Percentiles rank a stretch among this genome's conserved stretches.
Evolutionary conservation across 2,888 invertebrate species (phyloP).

Genomic region (Pseudococcus viburni): DNA sequence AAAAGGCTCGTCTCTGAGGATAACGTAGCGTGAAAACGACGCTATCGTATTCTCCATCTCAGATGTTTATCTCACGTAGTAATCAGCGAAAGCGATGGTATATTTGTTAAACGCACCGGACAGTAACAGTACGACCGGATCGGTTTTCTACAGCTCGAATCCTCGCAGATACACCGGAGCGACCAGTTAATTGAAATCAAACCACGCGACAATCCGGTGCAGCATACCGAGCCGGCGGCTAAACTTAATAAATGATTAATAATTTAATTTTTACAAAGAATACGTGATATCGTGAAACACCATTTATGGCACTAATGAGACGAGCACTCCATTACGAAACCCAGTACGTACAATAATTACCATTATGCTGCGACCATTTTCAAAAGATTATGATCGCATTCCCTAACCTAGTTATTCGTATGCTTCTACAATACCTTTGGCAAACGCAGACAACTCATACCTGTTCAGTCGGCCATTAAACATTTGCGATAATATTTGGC

Average conservation of each 20-base stretch:
- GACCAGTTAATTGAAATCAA: slow-evolving; percentile 46
- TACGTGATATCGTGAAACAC: slow-evolving; percentile 44
- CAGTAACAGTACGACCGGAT: neutral
- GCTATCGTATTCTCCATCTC: neutral
- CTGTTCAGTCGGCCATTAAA: slow-evolving; percentile 2
- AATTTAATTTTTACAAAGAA: slow-evolving; percentile 45
- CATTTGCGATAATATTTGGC: neutral
- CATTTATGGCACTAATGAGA: slow-evolving; percentile 47
- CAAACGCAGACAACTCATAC: neutral
- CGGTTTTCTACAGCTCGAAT: neutral
- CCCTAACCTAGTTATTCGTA: slow-evolving; percentile 4
- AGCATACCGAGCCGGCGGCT: neutral
- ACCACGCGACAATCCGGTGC: slow-evolving; percentile 30
- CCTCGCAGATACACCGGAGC: neutral
- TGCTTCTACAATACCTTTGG: neutral
- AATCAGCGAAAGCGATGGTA: slow-evolving; percentile 35
- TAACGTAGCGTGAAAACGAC: slow-evolving; percentile 14
- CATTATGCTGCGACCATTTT: neutral
- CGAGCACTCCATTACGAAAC: slow-evolving; percentile 19
- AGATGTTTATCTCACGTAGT: slow-evolving; percentile 21
- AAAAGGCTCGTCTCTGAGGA: neutral
- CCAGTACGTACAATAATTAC: neutral
- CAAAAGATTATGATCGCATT: neutral
- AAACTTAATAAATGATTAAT: slow-evolving; percentile 36
- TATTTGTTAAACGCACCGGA: neutral